phyloP scores from a whole-genome alignment of 2,888 invertebrate genomes.

The Callinectes sapidus region DNA sequence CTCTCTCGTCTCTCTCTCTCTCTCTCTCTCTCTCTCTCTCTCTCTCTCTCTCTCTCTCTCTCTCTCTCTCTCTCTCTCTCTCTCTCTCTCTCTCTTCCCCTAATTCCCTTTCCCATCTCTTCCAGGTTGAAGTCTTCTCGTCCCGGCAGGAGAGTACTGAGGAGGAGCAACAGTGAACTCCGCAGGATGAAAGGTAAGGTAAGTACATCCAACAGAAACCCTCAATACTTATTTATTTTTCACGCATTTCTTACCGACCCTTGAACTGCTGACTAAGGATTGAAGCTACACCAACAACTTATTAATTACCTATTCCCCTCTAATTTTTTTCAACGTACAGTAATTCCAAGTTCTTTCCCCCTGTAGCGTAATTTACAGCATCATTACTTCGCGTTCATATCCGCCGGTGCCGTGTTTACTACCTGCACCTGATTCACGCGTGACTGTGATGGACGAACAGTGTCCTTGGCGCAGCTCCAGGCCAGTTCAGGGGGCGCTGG shows the following conservation, averaged over 20 bases:
- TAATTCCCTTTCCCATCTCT: neutral
- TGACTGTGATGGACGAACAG: neutral
- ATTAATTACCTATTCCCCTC: neutral
- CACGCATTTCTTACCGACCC: neutral
- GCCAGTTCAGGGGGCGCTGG: neutral
- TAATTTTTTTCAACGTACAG: neutral
- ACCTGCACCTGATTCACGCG: neutral
- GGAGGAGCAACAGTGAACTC: neutral
- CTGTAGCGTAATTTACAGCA: neutral
- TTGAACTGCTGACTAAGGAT: too few species aligned
- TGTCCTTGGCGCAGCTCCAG: neutral
- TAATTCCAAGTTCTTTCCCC: neutral
- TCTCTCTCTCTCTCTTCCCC: neutral
- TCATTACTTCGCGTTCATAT: neutral
- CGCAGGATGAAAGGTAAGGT: neutral
- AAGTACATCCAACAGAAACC: neutral
- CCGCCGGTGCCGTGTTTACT: neutral
- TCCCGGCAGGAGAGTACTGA: neutral
- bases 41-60: constrained; percentile 10
- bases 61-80: constrained; percentile 2
- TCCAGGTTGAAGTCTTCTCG: neutral
- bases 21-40: constrained; percentile 10
- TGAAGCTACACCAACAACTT: too few species aligned
- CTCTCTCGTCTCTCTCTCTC: neutral
- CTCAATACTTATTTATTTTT: neutral